These are phyloP conservation scores for Oryzias dopingdopingensis DNA, from an alignment of 2,797 vertebrate genomes.

Conservation along the genomic window DNA sequence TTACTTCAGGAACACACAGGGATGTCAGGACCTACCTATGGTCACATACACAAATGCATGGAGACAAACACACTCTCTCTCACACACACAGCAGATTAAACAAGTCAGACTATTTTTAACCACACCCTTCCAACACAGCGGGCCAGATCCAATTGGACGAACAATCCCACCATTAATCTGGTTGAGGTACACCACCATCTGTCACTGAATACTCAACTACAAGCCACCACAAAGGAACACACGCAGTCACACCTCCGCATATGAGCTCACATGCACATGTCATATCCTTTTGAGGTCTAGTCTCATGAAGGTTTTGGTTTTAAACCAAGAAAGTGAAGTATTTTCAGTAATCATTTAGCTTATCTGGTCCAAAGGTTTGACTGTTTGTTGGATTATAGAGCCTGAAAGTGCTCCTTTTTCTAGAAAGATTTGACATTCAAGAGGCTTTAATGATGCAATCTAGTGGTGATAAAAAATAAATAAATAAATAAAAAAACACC, in stretches of 20 bases:
- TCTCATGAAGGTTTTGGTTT: neutral
- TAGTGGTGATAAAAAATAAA: too few relatives aligned
- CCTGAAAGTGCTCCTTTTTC: conserved; percentile 3
- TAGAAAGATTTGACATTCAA: conserved; percentile 12
- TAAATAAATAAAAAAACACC: too few relatives aligned
- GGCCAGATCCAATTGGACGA: conserved; percentile 75
- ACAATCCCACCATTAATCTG: conserved; percentile 80
- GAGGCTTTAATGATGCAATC: conserved; percentile 39
- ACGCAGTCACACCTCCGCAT: conserved; percentile 25
- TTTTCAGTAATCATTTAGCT: conserved; percentile 48
- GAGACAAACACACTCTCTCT: conserved; percentile 25
- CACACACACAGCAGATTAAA: conserved; percentile 66
- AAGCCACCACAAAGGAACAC: conserved; percentile 39
- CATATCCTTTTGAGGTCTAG: conserved; percentile 19
- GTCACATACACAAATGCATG: conserved; percentile 10
- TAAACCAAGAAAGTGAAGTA: conserved; percentile 11
- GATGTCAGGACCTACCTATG: conserved; percentile 2
- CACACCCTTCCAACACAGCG: conserved; percentile 56
- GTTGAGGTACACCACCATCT: conserved; percentile 77
- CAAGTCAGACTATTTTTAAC: conserved; percentile 76
- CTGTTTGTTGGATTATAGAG: conserved; percentile 33
- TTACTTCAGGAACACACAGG: conserved; percentile 4
- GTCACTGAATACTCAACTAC: conserved; percentile 61
- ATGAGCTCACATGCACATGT: conserved; percentile 10
- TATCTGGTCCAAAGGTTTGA: neutral